Evolutionary conservation across 2,797 vertebrate genomes (phyloP).

Genomic region (Silurus lanzhouensis): DNA sequence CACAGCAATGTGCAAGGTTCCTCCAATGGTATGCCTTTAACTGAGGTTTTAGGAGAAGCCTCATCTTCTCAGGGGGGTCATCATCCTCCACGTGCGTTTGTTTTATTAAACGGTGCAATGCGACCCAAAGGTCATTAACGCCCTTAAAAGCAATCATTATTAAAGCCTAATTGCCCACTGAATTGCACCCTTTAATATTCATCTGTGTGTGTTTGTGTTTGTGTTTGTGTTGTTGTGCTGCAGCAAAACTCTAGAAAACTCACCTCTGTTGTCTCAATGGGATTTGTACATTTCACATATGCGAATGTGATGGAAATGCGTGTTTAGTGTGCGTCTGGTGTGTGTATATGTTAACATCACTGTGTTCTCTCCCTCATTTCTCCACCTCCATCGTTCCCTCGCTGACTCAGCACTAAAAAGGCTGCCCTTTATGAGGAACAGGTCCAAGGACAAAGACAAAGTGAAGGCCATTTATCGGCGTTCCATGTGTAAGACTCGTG

Average conservation of each 20-base stretch:
- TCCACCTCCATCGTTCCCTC: slow-evolving; percentile 66
- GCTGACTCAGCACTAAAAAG: slow-evolving; percentile 95
- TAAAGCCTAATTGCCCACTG: neutral
- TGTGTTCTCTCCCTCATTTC: slow-evolving; percentile 85
- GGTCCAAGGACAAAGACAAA: slow-evolving; percentile 99
- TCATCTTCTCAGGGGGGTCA: slow-evolving; percentile 68
- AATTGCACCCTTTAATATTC: slow-evolving; percentile 79
- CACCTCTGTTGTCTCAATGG: slow-evolving; percentile 37
- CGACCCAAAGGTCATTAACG: neutral
- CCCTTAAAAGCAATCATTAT: neutral
- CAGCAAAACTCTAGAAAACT: neutral
- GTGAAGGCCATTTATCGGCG: slow-evolving; percentile 98
- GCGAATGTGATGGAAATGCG: slow-evolving; percentile 50
- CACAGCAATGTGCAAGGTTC: slow-evolving; percentile 73
- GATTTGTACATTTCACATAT: neutral
- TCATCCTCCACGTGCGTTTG: slow-evolving; percentile 56
- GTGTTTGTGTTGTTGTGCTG: slow-evolving; percentile 42
- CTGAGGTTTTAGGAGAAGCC: slow-evolving; percentile 61
- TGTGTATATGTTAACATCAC: slow-evolving; percentile 80
- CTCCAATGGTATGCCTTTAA: slow-evolving; percentile 76
- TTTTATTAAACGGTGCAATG: slow-evolving; percentile 78
- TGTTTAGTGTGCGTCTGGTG: slow-evolving; percentile 54
- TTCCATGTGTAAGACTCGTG: slow-evolving; percentile 99
- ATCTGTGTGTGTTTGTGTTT: slow-evolving; percentile 55
- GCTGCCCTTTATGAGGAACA: slow-evolving; percentile 99